These are phyloP conservation scores for Geothlypis trichas DNA, from an alignment of 2,113 vertebrate genomes.

Conservation along the genomic window DNA sequence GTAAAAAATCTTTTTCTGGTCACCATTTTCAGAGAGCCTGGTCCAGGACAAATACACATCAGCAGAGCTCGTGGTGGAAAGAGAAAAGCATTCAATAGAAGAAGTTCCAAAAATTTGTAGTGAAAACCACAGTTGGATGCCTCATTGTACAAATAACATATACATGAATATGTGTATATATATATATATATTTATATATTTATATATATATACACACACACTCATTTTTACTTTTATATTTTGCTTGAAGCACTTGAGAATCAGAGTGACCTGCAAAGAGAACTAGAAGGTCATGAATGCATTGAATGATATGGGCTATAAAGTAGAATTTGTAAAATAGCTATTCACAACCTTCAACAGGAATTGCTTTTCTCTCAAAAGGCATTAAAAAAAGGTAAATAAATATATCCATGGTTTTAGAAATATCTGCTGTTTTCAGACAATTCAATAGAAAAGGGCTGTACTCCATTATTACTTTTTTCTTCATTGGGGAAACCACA, in stretches of 20 bases:
- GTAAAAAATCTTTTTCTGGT: not conserved
- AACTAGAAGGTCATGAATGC: not conserved
- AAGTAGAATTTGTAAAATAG: not conserved
- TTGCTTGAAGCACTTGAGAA: not conserved
- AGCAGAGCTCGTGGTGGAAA: not conserved
- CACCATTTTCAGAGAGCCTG: not conserved
- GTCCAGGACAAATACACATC: not conserved
- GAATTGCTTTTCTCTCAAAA: not conserved
- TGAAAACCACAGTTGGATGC: not conserved
- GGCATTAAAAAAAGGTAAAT: not conserved
- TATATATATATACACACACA: rapidly evolving
- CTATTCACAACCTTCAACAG: not conserved
- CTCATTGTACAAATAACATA: not conserved
- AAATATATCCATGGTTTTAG: not conserved
- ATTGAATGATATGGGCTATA: not conserved
- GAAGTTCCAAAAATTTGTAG: not conserved
- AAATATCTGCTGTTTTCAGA: conserved; percentile 19
- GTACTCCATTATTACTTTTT: not conserved
- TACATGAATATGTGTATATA: rapidly evolving
- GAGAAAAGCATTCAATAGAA: not conserved
- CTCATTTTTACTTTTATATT: not conserved
- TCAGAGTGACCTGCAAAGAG: not conserved
- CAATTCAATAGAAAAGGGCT: conserved; percentile 18
- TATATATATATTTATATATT: rapidly evolving
- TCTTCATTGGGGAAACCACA: not conserved